These are phyloP conservation scores for Salvelinus namaycush DNA, from an alignment of 2,113 vertebrate species.

Conservation along the genomic window DNA sequence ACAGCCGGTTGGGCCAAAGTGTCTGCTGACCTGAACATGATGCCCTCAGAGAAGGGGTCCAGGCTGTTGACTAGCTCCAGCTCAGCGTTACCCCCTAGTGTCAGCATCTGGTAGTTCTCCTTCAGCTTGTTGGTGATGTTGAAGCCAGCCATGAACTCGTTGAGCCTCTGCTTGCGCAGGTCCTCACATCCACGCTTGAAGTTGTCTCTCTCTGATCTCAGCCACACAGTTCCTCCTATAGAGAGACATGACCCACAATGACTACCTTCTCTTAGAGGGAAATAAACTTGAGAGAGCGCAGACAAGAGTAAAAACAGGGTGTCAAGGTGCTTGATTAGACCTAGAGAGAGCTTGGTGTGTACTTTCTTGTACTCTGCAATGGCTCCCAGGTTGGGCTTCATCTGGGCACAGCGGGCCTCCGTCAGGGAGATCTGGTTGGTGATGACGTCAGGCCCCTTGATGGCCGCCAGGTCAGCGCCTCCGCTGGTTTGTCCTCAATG, in stretches of 20 bases:
- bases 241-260: too few species aligned
- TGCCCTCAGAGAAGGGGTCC: constrained; percentile 97
- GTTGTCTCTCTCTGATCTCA: constrained; percentile 86
- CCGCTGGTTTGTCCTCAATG: constrained; percentile 77
- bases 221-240: constrained; percentile 94
- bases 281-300: too few species aligned
- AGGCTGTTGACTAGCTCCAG: constrained; percentile 95
- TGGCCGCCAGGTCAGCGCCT: constrained; percentile 78
- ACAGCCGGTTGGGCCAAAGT: too few species aligned
- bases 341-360: not conserved
- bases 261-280: not conserved
- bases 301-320: too few species aligned
- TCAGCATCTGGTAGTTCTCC: constrained; percentile 99
- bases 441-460: constrained; percentile 77
- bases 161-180: constrained; percentile 89
- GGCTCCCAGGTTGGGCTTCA: constrained; percentile 90
- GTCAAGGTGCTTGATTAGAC: too few species aligned
- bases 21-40: constrained; percentile 87
- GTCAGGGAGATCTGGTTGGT: constrained; percentile 85
- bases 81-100: constrained; percentile 93
- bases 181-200: constrained; percentile 88
- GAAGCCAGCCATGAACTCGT: constrained; percentile 97
- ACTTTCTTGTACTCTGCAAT: constrained; percentile 94
- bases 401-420: constrained; percentile 83
- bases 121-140: constrained; percentile 96